Evolutionary conservation across 2,113 vertebrate species (phyloP), one percentile per base, ranked within the genome.

Genomic region (Sapajus apella): DNA sequence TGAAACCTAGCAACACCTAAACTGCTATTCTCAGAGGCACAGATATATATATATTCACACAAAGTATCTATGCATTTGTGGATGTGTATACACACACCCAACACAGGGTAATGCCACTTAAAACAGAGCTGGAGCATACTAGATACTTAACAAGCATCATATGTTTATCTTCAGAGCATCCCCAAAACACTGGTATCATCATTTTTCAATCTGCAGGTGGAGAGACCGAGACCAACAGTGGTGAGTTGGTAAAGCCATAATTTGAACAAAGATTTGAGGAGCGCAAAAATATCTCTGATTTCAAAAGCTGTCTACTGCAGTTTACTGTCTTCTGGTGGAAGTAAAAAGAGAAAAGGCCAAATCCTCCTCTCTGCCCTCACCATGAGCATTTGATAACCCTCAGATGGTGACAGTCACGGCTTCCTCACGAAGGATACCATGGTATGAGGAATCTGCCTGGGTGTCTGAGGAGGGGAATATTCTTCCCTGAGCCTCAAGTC

Each of bases 311-410:
- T 55, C 32, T 27, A 25, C 55, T n/a, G 32, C 6, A 30, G 4
- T 23, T 13, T 8, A 32, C 37, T 66, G 37, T 72, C 8, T 88
- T 72, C 56, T 45, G 37, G 27, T 66, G 35, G 47, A 91, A 93
- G 43, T 25, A 37, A 50, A 58, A 8, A 73, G 40, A 88, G 45
- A 80, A 61, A 92, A 89, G 25, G 8, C 14, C 50, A 87, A 64
- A 45, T 3, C 37, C 8, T 2, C 4, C 21, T 9, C 5, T 27
- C 25, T 1, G 2, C 12, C 23, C 4, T 4, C 10, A 35, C 47
- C 8, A 8, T 3, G 37, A 47, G 27, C 27, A 37, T 27, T 17
- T 81, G 66, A 23, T 61, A 84, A 30, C 52, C 25, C 1, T 55
- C 2, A 30, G 8, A 61, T 0, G 1, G 47, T 8, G 30, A 87